A percentile compares a stretch with the other conserved stretches of the same genome.
These are phyloP conservation scores for Xenops minutus DNA, from an alignment of 2,797 vertebrate species.

Conservation along the genomic window DNA sequence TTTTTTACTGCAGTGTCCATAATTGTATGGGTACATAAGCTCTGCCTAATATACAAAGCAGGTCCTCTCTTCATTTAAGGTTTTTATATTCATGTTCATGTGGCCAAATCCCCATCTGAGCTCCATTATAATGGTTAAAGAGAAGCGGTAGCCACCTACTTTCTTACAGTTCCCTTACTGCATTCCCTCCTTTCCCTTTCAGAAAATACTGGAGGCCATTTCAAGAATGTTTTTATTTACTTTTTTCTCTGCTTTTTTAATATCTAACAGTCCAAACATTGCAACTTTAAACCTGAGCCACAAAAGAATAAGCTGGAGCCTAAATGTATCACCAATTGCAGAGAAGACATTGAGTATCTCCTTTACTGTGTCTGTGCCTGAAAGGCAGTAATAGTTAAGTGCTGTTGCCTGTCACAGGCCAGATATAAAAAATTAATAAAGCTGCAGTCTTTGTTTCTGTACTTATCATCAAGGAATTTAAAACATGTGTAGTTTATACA, in stretches of 20 bases:
- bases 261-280: neutral
- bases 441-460: neutral
- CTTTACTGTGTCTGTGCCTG: neutral
- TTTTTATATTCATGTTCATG: neutral
- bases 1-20: neutral
- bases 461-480: neutral
- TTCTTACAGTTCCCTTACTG: neutral
- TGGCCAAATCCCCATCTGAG: neutral
- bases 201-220: neutral
- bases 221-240: neutral
- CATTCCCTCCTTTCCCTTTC: neutral
- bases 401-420: neutral
- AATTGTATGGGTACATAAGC: neutral
- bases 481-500: neutral
- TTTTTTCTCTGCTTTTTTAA: neutral
- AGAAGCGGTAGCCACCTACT: neutral
- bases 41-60: neutral
- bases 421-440: neutral
- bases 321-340: neutral
- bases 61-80: neutral
- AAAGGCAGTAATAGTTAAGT: neutral
- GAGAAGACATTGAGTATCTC: neutral
- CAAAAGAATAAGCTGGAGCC: neutral
- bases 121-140: neutral
- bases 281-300: neutral